Conservation (phyloP, 2,888 invertebrate species). For the Linnaemya tessellans region DNA sequence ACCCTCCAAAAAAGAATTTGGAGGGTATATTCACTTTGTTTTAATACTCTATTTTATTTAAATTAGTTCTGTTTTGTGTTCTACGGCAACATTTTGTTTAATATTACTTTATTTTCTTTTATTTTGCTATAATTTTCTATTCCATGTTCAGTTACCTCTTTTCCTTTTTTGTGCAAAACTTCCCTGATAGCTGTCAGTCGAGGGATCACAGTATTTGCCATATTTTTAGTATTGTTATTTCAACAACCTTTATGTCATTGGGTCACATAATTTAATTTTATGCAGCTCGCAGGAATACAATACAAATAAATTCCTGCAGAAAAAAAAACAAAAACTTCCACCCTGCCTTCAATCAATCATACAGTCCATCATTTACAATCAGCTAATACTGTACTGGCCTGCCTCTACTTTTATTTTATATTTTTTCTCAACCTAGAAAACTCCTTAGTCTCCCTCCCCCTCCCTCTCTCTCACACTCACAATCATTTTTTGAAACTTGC, state of each 20-base stretch:
- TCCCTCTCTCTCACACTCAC: no score
- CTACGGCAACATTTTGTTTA: no score
- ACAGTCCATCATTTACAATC: constrained; percentile 4
- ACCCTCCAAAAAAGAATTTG: no score
- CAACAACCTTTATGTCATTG: constrained; percentile 49
- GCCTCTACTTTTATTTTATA: neutral
- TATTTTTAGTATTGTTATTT: constrained; percentile 13
- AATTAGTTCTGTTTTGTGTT: no score
- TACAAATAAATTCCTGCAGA: neutral
- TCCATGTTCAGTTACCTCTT: no score
- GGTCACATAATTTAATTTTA: constrained; percentile 63
- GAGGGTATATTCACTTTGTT: no score
- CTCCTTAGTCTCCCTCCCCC: neutral
- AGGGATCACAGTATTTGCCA: neutral
- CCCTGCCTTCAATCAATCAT: constrained; percentile 31
- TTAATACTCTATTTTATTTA: no score
- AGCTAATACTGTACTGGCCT: neutral
- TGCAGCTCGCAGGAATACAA: constrained; percentile 25
- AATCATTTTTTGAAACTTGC: neutral
- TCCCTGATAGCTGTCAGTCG: neutral
- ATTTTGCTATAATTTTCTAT: no score
- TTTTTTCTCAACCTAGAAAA: no score
- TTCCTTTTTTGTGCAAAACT: no score
- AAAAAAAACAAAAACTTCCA: neutral
- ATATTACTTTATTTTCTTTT: no score